These are phyloP conservation scores for Myotis vivesi DNA, from an alignment of 2,797 vertebrate species.

Conservation along the genomic window DNA sequence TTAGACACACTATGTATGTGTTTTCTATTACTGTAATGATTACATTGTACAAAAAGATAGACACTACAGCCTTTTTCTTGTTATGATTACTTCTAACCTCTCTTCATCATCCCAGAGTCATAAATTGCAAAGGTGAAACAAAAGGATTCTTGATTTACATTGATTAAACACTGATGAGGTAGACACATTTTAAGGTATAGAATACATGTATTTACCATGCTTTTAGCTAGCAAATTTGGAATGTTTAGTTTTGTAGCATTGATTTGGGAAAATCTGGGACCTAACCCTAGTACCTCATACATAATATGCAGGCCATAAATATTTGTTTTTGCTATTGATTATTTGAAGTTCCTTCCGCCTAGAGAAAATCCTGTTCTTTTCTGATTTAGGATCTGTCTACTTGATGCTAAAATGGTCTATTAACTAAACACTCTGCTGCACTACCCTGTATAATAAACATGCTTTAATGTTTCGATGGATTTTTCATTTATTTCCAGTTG, in stretches of 20 bases:
- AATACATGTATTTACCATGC: not conserved
- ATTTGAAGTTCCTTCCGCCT: constrained; percentile 37
- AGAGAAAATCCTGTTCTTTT: constrained; percentile 19
- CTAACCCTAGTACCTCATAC: not conserved
- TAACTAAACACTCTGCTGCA: constrained; percentile 15
- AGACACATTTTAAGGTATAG: not conserved
- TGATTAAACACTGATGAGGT: not conserved
- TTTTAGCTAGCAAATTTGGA: constrained; percentile 1
- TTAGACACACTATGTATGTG: not conserved
- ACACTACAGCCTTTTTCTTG: not conserved
- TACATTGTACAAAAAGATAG: not conserved
- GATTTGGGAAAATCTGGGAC: not conserved
- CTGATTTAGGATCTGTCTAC: constrained; percentile 15
- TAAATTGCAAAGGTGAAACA: not conserved
- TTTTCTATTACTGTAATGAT: not conserved
- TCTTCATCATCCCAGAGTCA: not conserved
- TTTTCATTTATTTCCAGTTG: constrained; percentile 51
- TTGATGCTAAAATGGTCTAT: constrained; percentile 5
- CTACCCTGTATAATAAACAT: constrained; percentile 31
- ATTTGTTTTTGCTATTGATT: constrained; percentile 32
- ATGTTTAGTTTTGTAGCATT: constrained; percentile 25
- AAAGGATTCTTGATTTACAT: not conserved
- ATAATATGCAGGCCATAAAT: not conserved
- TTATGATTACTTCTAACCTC: not conserved
- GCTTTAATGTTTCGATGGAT: not conserved